A percentile compares a stretch with the other conserved stretches of the same genome.
Evolutionary conservation across 2,797 vertebrate genomes (phyloP).

Genomic region (Paratrypauchen microcephalus): DNA sequence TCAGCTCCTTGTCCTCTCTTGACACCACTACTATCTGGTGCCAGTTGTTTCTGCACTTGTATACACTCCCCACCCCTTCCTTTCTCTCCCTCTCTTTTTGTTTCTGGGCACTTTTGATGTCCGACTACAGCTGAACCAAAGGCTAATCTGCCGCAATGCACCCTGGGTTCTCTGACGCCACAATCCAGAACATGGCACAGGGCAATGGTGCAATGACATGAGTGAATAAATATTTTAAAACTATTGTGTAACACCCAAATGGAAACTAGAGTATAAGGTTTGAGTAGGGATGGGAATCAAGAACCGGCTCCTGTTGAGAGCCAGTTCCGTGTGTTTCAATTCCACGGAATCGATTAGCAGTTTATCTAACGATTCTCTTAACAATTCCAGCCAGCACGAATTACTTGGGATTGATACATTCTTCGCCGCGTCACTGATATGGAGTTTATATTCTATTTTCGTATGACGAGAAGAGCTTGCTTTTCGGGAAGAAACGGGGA

Average conservation of each 20-base stretch:
- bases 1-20: constrained; percentile 23
- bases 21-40: constrained; percentile 16
- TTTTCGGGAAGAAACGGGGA: no score
- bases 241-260: background rate
- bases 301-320: no score
- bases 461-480: no score
- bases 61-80: constrained; percentile 16
- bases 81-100: constrained; percentile 24
- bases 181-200: constrained; percentile 46
- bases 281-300: no score
- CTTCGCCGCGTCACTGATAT: no score
- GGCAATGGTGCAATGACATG: background rate
- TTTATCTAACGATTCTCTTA: no score
- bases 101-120: constrained; percentile 68
- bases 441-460: no score
- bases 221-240: background rate
- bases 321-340: no score
- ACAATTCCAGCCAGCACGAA: no score
- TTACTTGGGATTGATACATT: no score
- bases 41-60: constrained; percentile 42
- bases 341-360: no score
- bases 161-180: constrained; percentile 45
- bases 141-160: constrained; percentile 63
- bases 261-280: background rate
- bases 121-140: constrained; percentile 59